Percentiles rank a stretch among this genome's conserved stretches.
phyloP scores from a whole-genome alignment of 37 sponge, comb jelly and placozoan species.

The Halisarca cf. caerulea region DNA sequence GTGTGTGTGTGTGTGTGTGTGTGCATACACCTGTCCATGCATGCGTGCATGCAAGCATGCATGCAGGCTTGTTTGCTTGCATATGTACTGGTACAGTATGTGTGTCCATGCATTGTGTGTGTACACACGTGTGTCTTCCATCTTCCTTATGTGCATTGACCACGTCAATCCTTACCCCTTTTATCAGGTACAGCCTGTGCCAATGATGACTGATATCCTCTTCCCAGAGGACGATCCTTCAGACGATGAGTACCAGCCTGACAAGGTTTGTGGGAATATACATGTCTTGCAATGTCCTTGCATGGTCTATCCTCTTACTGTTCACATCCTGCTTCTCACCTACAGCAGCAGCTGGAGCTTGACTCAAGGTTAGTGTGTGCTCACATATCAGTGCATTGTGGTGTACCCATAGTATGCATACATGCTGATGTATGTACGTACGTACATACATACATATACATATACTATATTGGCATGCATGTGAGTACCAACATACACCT shows the following conservation, averaged over 20 bases:
- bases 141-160: no score
- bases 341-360: no score
- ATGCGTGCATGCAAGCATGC: not conserved
- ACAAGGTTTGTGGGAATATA: conserved; percentile 9
- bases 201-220: conserved; percentile 4
- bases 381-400: no score
- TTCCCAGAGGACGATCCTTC: conserved; percentile 51
- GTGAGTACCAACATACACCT: no score
- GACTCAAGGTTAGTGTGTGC: no score
- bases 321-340: no score
- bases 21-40: not conserved
- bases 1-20: conserved; percentile 11
- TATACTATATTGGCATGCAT: no score
- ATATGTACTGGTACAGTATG: conserved; percentile 9
- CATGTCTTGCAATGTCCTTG: no score
- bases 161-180: no score
- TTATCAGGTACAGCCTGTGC: conserved; percentile 29
- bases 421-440: not conserved
- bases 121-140: conserved; percentile 38
- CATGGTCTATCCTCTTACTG: no score
- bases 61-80: not conserved
- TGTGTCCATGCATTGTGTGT: conserved; percentile 19
- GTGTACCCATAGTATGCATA: not conserved
- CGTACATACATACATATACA: not conserved
- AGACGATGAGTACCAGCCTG: conserved; percentile 73